phyloP scores from a whole-genome alignment of 92 coral and sea anemone species.

The Montipora capitata region DNA sequence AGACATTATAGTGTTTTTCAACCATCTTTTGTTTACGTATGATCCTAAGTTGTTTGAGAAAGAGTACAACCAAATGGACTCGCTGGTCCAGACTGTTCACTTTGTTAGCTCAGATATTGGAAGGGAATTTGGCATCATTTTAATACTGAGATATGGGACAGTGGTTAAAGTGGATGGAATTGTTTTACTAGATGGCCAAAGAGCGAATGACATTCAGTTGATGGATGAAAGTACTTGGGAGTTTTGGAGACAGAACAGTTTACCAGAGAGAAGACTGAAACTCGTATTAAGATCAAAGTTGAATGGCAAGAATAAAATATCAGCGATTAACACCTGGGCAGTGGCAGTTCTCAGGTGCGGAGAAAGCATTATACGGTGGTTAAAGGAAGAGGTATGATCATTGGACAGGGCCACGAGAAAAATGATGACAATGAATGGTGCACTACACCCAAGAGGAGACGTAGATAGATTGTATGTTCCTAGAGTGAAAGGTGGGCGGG shows the following conservation, averaged over 20 bases:
- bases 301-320: too few species aligned
- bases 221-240: background rate
- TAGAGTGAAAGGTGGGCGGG: too few species aligned
- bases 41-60: conserved; percentile 17
- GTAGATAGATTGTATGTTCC: too few species aligned
- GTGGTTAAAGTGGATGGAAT: background rate
- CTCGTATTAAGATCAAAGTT: too few species aligned
- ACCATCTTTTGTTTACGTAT: conserved; percentile 24
- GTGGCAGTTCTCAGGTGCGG: too few species aligned
- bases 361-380: too few species aligned
- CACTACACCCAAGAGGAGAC: background rate
- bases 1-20: background rate
- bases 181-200: too few species aligned
- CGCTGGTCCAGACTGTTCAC: conserved; percentile 24
- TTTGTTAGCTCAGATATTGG: background rate
- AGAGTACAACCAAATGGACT: background rate
- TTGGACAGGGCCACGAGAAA: conserved; percentile 18
- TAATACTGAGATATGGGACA: background rate
- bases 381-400: background rate
- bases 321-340: too few species aligned
- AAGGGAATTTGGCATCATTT: background rate
- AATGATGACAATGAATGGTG: conserved; percentile 4
- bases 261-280: background rate
- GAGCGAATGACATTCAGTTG: too few species aligned
- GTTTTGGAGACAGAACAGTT: conserved; percentile 6